Base-by-base conservation (phyloP, 2,888 invertebrate genomes). In the Zygogramma bicolorata region DNA sequence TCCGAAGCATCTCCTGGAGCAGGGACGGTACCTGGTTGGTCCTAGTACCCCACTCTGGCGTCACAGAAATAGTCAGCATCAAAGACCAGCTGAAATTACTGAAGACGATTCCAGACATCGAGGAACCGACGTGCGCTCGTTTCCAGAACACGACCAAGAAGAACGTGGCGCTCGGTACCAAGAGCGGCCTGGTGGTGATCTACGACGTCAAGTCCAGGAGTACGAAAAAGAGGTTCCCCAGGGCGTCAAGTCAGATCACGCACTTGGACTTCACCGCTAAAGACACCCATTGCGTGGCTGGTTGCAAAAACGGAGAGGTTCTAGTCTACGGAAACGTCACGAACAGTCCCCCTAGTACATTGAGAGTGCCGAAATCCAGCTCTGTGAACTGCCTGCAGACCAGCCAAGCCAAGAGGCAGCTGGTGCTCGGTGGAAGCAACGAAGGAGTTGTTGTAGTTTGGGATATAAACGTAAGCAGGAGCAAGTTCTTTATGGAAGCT, bases 21-120 rank as follows among this genome's bases (percentile, higher is more conserved):
- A 86, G 84, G 78, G 86, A 87, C 74, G 86, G 87, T 13, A 80
- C 80, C 59, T 87, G 87, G 86, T 66, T 88, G 20, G 83, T 84
- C 2, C 60, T 86, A 1, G 86, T 87, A 3, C 87, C 87, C 3
- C 74, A 79, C 59, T 79, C 81, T 5, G 87, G 87, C 10, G 75
- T 73, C 18, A 80, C 84, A 1, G 86, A 88, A 81, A 84, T 88
- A 25, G 80, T 87, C 40, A 82, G 85, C 62, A 77, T 86, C 3
- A 85, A 82, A 76, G 84, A 84, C 25, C 81, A 83, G 46, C 74
- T 78, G 13, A 86, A 85, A 74, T 72, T 84, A 18, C 68, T 86
- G 18, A 85, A 84, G 71, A 83, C 84, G 1, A 82, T 87, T 13
- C 76, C 83, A 7, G 82, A 83, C 53, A 75, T 87, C 20, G 79